Evolutionary conservation across 2,797 vertebrate genomes (phyloP).

Genomic region (Emydoidea blandingii): DNA sequence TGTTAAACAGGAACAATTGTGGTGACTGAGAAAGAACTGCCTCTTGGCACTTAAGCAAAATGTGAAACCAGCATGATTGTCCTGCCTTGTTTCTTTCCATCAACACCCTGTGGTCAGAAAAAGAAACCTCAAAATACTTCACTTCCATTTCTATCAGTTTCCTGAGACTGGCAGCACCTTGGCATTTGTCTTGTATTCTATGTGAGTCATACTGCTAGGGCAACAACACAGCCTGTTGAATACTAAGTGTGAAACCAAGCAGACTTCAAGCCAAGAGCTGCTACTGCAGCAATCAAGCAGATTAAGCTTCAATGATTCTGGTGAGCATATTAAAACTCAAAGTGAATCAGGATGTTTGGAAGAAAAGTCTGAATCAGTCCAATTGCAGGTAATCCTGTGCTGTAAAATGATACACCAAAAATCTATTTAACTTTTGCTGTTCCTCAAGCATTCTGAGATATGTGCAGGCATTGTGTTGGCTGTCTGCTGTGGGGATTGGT

Average conservation of each 20-base stretch:
- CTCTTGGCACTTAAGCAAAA: slow-evolving; percentile 51
- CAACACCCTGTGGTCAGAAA: slow-evolving; percentile 57
- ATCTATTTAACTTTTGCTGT: neutral
- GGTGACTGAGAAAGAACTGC: slow-evolving; percentile 55
- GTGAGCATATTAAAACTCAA: slow-evolving; percentile 17
- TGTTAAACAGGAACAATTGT: slow-evolving; percentile 55
- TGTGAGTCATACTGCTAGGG: slow-evolving; percentile 20
- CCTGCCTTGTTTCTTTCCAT: slow-evolving; percentile 64
- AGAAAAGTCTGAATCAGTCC: slow-evolving; percentile 8
- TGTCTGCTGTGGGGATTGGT: neutral
- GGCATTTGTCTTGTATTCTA: slow-evolving; percentile 46
- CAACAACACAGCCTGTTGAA: slow-evolving; percentile 41
- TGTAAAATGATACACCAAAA: neutral
- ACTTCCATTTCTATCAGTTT: slow-evolving; percentile 64
- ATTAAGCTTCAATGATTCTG: slow-evolving; percentile 53
- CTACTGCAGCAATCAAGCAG: slow-evolving; percentile 56
- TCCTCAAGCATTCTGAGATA: neutral
- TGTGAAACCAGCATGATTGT: slow-evolving; percentile 51
- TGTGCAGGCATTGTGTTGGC: neutral
- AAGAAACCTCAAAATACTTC: slow-evolving; percentile 58
- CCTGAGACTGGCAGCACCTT: slow-evolving; percentile 52
- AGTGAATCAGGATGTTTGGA: neutral
- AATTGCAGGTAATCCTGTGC: neutral
- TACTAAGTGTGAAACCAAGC: slow-evolving; percentile 63
- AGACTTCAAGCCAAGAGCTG: slow-evolving; percentile 46